Evolutionary conservation across 1,140 invertebrate genomes (phyloP), one percentile per base, ranked within the genome.

Genomic region (Riptortus pedestris): DNA sequence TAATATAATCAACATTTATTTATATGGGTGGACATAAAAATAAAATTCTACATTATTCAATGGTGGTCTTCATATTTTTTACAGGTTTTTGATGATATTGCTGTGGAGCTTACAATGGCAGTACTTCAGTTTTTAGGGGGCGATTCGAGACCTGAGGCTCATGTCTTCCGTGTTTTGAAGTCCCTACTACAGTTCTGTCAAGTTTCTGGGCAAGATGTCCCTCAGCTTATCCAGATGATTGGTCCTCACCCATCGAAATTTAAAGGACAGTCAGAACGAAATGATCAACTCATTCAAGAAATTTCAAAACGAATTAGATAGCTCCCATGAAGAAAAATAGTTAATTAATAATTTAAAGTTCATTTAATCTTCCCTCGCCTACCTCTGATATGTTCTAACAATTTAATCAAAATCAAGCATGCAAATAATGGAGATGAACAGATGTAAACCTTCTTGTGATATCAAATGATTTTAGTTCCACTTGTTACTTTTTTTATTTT

Each of bases 31-130:
- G n/a, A n/a, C n/a, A n/a, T n/a, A n/a, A n/a, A n/a, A n/a, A n/a
- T n/a, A n/a, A n/a, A n/a, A n/a, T n/a, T n/a, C n/a, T n/a, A n/a
- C n/a, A n/a, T n/a, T n/a, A n/a, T n/a, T n/a, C n/a, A n/a, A n/a
- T n/a, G n/a, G n/a, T 38, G 31, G 14, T 5, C 31, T 38, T 7
- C 5, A 38, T 38, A 38, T 38, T 38, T 5, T 52, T 7, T 73
- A 18, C 72, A 93, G 90, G 88, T 94, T 18, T 95, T 94, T 74
- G 92, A 96, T 74, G 92, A 96, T 72, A 86, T 93, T 16, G 91
- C 91, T 29, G 89, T 93, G 20, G 92, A 96, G 75, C 74, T 96
- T 68, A 85, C 90, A 16, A 92, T 93, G 86, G 91, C 91, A n/a
- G 77, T 93, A 67, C 80, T 94, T 22, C 91, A 95, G 79, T 93